Percentiles rank a stretch among this genome's conserved stretches.
Evolutionary conservation across 2,888 invertebrate species (phyloP).

Genomic region (Chirona hameri): DNA sequence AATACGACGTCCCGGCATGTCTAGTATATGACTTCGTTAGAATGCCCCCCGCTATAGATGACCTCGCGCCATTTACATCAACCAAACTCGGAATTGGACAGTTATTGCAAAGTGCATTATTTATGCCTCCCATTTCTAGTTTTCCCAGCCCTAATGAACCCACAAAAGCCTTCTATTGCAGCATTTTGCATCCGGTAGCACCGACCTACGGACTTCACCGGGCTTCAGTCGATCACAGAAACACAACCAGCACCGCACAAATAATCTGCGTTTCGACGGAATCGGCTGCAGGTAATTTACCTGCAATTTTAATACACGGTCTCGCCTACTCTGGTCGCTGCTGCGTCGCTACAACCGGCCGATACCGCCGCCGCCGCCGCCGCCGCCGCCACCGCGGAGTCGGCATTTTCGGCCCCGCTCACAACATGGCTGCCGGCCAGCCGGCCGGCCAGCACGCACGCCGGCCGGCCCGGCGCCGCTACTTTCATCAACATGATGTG

Average conservation of each 20-base stretch:
- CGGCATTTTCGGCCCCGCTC: constrained; percentile 65
- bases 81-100: neutral
- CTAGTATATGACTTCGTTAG: neutral
- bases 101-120: neutral
- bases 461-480: constrained; percentile 1
- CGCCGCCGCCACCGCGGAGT: constrained; percentile 44
- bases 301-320: neutral
- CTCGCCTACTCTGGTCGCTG: neutral
- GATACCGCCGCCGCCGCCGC: neutral
- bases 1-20: neutral
- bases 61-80: neutral
- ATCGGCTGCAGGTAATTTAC: neutral
- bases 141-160: neutral
- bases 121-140: neutral
- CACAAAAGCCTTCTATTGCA: neutral
- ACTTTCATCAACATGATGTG: no score
- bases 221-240: no score
- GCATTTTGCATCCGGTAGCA: neutral
- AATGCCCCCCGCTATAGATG: neutral
- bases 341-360: neutral
- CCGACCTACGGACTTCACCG: no score
- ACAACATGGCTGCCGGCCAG: constrained; percentile 56
- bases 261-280: neutral
- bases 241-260: no score
- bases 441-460: constrained; percentile 42